A percentile compares a stretch with the other conserved stretches of the same genome.
Conservation (phyloP, 2,113 vertebrate genomes). For the Acinonyx jubatus region DNA sequence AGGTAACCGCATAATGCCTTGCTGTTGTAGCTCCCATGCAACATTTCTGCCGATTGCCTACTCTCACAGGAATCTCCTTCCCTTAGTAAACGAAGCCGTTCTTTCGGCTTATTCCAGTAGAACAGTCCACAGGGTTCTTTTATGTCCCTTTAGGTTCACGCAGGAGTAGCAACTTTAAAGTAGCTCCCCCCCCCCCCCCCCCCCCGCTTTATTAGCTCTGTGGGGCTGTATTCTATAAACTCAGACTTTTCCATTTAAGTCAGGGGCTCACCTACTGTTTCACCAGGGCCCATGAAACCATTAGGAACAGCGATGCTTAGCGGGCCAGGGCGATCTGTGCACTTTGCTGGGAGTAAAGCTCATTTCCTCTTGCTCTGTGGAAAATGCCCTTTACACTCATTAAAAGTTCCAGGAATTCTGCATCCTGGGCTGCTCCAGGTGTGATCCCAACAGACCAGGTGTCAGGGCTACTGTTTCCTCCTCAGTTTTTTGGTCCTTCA, state of each 20-base stretch:
- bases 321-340: not conserved
- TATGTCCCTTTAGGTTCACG: not conserved
- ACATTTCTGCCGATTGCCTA: not conserved
- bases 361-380: constrained; percentile 26
- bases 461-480: not conserved
- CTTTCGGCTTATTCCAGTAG: not conserved
- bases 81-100: not conserved
- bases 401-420: constrained; percentile 46
- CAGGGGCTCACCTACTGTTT: constrained; percentile 41
- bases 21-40: not conserved
- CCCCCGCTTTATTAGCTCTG: not conserved
- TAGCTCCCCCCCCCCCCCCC: not conserved
- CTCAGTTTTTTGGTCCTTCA: not conserved
- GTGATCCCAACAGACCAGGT: not conserved
- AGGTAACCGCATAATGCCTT: not conserved
- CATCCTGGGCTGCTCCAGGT: not conserved
- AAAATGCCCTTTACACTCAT: not conserved
- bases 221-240: not conserved
- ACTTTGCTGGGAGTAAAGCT: constrained; percentile 45
- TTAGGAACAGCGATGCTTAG: constrained; percentile 51
- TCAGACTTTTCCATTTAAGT: constrained; percentile 31
- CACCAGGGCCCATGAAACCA: constrained; percentile 59
- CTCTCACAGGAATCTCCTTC: not conserved
- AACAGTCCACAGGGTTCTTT: not conserved
- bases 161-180: not conserved